Evolutionary conservation across 2,888 invertebrate genomes (phyloP).

Genomic region (Eupeodes latifasciatus): DNA sequence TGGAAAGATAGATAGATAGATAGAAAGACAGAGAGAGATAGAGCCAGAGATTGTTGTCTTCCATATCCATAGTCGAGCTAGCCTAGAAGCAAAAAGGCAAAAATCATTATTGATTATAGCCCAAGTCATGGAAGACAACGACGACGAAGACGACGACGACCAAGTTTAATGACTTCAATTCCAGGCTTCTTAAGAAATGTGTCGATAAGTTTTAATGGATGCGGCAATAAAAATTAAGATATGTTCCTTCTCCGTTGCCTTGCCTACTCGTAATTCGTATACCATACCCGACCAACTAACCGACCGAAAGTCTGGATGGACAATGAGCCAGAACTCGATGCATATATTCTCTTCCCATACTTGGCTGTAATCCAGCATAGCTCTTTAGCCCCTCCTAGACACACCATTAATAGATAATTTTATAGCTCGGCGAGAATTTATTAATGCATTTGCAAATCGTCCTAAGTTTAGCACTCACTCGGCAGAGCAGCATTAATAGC

Average conservation of each 20-base stretch:
- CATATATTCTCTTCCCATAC: too few relatives aligned
- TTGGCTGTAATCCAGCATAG: slow-evolving; percentile 39
- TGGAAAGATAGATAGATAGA: not conserved
- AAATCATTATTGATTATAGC: slow-evolving; percentile 70
- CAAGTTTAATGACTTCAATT: slow-evolving; percentile 73
- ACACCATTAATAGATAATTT: slow-evolving; percentile 49
- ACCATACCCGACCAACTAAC: not conserved
- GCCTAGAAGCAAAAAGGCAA: slow-evolving; percentile 68
- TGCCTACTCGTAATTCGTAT: not conserved
- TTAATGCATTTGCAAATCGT: slow-evolving; percentile 63
- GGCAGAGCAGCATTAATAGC: not conserved
- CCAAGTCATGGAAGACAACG: slow-evolving; percentile 5
- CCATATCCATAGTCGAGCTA: not conserved
- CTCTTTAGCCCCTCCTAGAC: slow-evolving; percentile 43
- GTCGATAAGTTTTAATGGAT: slow-evolving; percentile 74
- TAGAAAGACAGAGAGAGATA: not conserved
- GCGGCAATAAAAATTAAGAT: slow-evolving; percentile 73
- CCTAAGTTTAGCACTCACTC: slow-evolving; percentile 39
- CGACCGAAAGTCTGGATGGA: not conserved
- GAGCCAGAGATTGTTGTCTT: not conserved
- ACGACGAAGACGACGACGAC: not conserved
- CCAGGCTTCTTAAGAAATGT: slow-evolving; percentile 71
- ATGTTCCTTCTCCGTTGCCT: slow-evolving; percentile 23
- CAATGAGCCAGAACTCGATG: slow-evolving; percentile 13
- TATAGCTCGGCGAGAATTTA: slow-evolving; percentile 50